Evolutionary conservation across 2,888 invertebrate genomes (phyloP), one percentile per base, ranked within the genome.

Genomic region (Mycalesis mineus): DNA sequence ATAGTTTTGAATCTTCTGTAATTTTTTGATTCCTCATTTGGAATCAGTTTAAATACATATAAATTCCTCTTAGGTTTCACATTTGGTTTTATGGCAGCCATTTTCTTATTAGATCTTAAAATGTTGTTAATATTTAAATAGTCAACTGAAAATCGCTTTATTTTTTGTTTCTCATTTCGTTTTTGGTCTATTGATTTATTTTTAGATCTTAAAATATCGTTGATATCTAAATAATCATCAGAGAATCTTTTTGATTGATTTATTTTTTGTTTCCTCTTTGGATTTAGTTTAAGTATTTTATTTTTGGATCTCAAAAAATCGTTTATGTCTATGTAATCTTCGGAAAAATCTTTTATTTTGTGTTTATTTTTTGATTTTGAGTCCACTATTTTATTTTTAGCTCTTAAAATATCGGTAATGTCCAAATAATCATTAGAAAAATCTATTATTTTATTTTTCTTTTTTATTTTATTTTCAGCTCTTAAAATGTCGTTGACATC

Each of bases 81-180:
- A 17, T 49, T 57, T 40, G 40, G 5, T 22, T 50, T 53, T 29
- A 33, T 29, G 33, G 36, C 11, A 11, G 1, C 36, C 4, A 33
- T 33, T 36, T 22, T 5, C 17, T 37, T 33, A 14, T 59, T 57
- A 0, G 37, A 39, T n/a, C 62, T 14, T 9, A 63, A 4, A 1
- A 72, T 33, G 14, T 69, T 69, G 0, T 56, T 45, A 0, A 68
- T 41, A 9, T 72, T 67, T 0, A 69, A 5, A 17, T 69, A 71
- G 6, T 54, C 50, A 0, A 69, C 61, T 0, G 61, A 41, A 41
- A 9, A 14, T 0, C 0, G 22, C 22, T 22, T 5, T 22, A 22
- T 22, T 22, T 22, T 5, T 36, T 2, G 28, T 48, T 47, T 50
- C 5, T 5, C 40, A n/a, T 41, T 29, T 42, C 15, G 3, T 37